Conservation (phyloP, 2,888 invertebrate genomes). For the Kryphioiulus occultus region DNA sequence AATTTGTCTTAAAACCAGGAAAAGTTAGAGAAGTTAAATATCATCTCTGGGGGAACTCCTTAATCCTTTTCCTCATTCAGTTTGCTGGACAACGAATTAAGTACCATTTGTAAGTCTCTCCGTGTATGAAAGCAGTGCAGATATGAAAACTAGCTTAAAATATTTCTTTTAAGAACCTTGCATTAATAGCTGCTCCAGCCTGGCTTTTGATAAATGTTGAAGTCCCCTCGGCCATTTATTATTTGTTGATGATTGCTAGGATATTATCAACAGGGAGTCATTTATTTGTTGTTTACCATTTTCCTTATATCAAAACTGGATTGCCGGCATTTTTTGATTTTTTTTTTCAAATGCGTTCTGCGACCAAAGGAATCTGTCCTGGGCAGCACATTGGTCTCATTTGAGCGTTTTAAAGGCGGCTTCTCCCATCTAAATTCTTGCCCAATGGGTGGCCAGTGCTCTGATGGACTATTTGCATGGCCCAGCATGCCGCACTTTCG, state of each 20-base stretch:
- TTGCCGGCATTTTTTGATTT: background rate
- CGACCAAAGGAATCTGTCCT: background rate
- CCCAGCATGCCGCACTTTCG: background rate
- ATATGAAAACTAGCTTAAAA: no score
- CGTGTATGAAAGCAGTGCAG: no score
- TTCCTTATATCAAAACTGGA: slow-evolving; percentile 14
- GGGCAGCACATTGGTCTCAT: background rate
- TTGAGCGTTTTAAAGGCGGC: background rate
- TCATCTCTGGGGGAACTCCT: no score
- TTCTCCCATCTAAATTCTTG: slow-evolving; percentile 17
- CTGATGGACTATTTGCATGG: slow-evolving; percentile 25
- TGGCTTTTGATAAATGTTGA: slow-evolving; percentile 13
- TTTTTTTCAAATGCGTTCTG: background rate
- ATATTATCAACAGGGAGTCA: slow-evolving; percentile 27
- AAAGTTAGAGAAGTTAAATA: no score
- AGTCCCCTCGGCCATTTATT: slow-evolving; percentile 10
- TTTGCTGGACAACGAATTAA: no score
- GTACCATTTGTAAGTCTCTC: no score
- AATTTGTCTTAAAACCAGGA: no score
- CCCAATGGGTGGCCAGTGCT: slow-evolving; percentile 14
- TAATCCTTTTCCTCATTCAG: no score
- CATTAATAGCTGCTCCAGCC: background rate
- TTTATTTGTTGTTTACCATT: background rate
- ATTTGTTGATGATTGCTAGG: slow-evolving; percentile 9
- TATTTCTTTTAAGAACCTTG: background rate